Evolutionary conservation across 2,888 invertebrate genomes (phyloP), one percentile per base, ranked within the genome.

Genomic region (Glyphotaelius pellucidus): DNA sequence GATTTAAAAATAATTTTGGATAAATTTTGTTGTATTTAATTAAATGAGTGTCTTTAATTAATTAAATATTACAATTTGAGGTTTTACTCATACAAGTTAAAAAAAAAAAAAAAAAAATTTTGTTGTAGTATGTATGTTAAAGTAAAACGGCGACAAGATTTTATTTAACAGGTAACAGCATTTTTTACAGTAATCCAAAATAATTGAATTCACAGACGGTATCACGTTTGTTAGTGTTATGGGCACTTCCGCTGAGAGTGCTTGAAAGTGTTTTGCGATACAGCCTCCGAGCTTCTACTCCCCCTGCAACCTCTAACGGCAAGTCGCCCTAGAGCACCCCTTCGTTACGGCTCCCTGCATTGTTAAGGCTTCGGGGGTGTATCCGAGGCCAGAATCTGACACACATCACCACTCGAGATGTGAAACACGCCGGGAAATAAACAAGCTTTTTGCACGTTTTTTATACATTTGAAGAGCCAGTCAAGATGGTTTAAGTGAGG

Each of bases 381-480:
- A 32, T 81, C 31, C 81, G 32, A 67, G 52, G 14, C 81, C 31
- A 30, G 19, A 81, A 81, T 32, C 81, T 81, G 81, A 81, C 81
- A 81, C 32, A 32, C 67, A 32, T 81, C 81, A 81, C 31, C 81
- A 81, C 81, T 81, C 19, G 81, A 81, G 32, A 81, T 81, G 32
- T 81, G 31, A 81, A 81, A 81, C 32, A 32, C 32, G 15, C 30
- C 81, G 30, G 31, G 81, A 81, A 81, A 81, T 81, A 67, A 67
- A 67, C 25, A 67, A 67, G 67, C 19, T 25, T 67, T n/a, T 67
- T 67, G 67, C 67, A 67, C 67, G 67, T 67, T 67, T 67, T 67
- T n/a, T 25, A n/a, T 25, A n/a, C 67, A 67, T 67, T n/a, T 67
- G 67, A 67, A 67, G 67, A 67, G 25, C 67, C 7, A 47, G 47